These are phyloP conservation scores for Sminthurinus signatus DNA, from an alignment of 1,140 invertebrate species.

Conservation along the genomic window DNA sequence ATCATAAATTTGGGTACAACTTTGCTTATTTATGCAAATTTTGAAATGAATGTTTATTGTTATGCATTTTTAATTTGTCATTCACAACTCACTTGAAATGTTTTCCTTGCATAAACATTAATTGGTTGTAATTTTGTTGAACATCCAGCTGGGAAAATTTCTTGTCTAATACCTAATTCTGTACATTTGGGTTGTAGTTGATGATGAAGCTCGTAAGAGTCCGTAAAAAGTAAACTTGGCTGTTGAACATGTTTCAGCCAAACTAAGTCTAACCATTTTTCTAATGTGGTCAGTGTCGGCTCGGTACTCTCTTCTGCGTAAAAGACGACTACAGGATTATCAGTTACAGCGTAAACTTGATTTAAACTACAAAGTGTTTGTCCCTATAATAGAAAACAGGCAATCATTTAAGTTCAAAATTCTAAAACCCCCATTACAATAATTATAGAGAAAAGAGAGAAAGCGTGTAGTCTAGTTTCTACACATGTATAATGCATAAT, in stretches of 20 bases:
- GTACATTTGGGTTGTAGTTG: not conserved
- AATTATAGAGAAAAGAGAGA: no score
- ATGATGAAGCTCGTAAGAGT: constrained; percentile 37
- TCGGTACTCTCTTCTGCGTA: constrained; percentile 31
- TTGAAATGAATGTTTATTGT: not conserved
- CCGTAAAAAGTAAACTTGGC: constrained; percentile 30
- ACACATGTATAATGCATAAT: not conserved
- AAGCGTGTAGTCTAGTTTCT: no score
- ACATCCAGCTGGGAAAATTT: constrained; percentile 38
- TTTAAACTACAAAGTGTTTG: constrained; percentile 3
- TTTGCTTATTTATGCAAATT: not conserved
- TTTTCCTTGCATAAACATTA: constrained; percentile 23
- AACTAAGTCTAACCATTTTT: constrained; percentile 32
- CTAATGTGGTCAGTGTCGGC: constrained; percentile 10
- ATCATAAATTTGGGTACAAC: not conserved
- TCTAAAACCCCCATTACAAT: no score
- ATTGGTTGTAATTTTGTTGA: constrained; percentile 40
- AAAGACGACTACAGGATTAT: constrained; percentile 31
- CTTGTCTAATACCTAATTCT: not conserved
- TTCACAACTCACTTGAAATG: constrained; percentile 28
- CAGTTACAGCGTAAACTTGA: constrained; percentile 19
- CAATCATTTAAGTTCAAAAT: no score
- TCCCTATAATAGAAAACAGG: constrained; percentile 9
- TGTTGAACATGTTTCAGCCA: constrained; percentile 28
- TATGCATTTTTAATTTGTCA: not conserved